Evolutionary conservation across 2,113 vertebrate species (phyloP).

Genomic region (Trichechus manatus): DNA sequence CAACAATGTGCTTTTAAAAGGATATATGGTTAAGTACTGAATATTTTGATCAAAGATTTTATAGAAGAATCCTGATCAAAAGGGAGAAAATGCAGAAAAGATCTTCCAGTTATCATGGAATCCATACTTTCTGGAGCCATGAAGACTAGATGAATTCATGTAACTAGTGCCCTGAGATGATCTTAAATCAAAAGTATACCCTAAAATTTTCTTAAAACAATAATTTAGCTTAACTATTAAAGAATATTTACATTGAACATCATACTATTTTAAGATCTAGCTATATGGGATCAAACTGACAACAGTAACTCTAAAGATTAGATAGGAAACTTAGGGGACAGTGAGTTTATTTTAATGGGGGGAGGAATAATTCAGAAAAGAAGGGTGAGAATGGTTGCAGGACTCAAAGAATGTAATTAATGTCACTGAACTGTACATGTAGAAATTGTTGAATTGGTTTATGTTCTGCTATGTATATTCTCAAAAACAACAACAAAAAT

Average conservation of each 20-base stretch:
- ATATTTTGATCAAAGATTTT: background rate
- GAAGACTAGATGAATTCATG: background rate
- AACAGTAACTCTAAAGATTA: background rate
- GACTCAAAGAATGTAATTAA: no score
- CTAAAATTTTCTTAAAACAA: background rate
- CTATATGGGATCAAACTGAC: background rate
- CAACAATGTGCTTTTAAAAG: background rate
- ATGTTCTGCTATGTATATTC: background rate
- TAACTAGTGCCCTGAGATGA: background rate
- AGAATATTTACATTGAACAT: no score
- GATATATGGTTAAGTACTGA: background rate
- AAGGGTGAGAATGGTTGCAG: no score
- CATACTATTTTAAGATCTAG: background rate
- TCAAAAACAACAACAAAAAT: background rate
- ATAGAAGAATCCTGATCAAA: background rate
- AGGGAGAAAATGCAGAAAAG: background rate
- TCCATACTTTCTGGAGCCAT: background rate
- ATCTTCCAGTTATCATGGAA: background rate
- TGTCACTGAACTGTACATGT: background rate
- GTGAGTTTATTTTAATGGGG: no score
- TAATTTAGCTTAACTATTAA: background rate
- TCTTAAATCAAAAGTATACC: background rate
- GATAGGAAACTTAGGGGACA: background rate
- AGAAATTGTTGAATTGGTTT: background rate
- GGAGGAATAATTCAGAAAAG: no score